A percentile compares a stretch with the other conserved stretches of the same genome.
phyloP scores from a whole-genome alignment of 2,113 vertebrate genomes.

The Gymnobelideus leadbeateri region DNA sequence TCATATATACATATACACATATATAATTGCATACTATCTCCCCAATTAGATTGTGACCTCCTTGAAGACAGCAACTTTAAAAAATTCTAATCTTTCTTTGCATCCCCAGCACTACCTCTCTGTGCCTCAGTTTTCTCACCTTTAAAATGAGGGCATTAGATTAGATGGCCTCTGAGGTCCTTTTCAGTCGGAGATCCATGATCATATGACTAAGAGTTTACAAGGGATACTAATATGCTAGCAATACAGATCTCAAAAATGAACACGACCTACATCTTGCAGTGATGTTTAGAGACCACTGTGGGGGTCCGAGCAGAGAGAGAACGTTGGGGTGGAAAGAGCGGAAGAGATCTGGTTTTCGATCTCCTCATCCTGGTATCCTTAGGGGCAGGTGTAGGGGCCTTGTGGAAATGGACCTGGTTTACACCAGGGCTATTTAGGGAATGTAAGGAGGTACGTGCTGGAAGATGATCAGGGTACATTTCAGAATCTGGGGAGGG shows the following conservation, averaged over 20 bases:
- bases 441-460: neutral
- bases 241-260: neutral
- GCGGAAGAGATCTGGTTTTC: neutral
- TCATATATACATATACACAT: neutral
- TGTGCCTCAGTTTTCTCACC: neutral
- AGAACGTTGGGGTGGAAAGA: neutral
- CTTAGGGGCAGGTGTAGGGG: neutral
- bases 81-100: neutral
- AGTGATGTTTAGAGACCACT: neutral
- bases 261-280: neutral
- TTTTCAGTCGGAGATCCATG: neutral
- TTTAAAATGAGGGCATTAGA: neutral
- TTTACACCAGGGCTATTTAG: neutral
- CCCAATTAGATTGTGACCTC: neutral
- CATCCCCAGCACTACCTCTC: neutral
- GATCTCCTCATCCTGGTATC: accelerated
- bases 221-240: neutral
- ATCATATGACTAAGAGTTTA: neutral
- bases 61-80: neutral
- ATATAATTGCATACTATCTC: neutral
- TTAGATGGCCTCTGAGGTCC: neutral
- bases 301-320: no score
- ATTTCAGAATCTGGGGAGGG: neutral
- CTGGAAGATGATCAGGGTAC: neutral
- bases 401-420: neutral